A percentile compares a stretch with the other conserved stretches of the same genome.
These are phyloP conservation scores for Paelopatides confundens DNA, from an alignment of 53 echinoderm and acorn worm species.

Conservation along the genomic window DNA sequence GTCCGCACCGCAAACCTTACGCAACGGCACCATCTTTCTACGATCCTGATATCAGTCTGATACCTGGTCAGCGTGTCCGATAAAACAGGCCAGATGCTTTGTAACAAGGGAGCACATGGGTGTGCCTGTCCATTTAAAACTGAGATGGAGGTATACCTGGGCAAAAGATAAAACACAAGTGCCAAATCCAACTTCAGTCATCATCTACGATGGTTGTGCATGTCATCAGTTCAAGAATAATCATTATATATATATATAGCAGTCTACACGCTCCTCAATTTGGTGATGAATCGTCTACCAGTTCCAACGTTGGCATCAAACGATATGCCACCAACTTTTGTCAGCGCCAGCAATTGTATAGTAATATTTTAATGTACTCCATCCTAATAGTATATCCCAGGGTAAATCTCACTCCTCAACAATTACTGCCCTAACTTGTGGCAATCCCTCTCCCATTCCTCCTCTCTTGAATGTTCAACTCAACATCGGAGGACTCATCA, in stretches of 20 bases:
- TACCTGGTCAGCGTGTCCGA: constrained; percentile 80
- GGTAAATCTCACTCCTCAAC: constrained; percentile 80
- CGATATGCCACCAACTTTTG: no score
- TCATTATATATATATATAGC: no score
- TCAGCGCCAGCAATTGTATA: no score
- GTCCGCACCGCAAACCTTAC: constrained; percentile 92
- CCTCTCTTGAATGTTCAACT: background rate
- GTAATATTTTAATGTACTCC: no score
- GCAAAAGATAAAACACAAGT: background rate
- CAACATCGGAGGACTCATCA: background rate
- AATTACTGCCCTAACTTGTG: constrained; percentile 54
- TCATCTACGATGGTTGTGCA: no score
- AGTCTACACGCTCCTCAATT: no score
- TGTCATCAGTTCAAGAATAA: no score
- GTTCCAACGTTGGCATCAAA: no score
- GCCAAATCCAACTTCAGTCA: no score
- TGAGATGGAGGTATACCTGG: constrained; percentile 76
- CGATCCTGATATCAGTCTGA: constrained; percentile 85
- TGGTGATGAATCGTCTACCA: no score
- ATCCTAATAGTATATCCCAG: no score
- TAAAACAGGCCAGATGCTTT: constrained; percentile 94
- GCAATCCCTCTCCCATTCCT: constrained; percentile 47
- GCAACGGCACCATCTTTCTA: constrained; percentile 94
- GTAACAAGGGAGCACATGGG: constrained; percentile 83
- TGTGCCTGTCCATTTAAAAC: constrained; percentile 88